These are phyloP conservation scores for Phalacrocorax pelagicus DNA, from an alignment of 2,113 vertebrate genomes.

Conservation along the genomic window DNA sequence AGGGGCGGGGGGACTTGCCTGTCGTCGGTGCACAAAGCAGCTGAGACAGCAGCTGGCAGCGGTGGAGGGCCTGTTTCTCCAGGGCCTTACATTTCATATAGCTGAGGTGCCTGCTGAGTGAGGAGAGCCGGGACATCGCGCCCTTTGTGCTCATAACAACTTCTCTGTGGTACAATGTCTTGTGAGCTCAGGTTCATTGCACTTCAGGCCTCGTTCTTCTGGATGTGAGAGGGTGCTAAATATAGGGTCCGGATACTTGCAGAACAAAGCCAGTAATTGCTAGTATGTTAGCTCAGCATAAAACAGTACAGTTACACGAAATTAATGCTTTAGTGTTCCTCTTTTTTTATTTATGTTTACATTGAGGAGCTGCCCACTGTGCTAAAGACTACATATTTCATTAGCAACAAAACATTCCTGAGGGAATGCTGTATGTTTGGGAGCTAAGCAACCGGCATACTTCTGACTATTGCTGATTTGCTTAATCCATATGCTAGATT, in stretches of 20 bases:
- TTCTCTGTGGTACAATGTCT: background rate
- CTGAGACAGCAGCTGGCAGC: background rate
- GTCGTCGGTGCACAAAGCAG: background rate
- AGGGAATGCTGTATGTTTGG: background rate
- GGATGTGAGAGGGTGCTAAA: background rate
- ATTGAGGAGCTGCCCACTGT: background rate
- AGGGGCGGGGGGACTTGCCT: background rate
- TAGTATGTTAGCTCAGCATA: background rate
- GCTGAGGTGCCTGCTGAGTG: background rate
- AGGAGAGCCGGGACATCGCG: background rate
- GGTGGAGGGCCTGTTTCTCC: background rate
- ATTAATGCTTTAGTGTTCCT: background rate
- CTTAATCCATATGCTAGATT: background rate
- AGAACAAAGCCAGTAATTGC: background rate
- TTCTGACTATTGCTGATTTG: background rate
- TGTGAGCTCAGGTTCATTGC: rapidly evolving
- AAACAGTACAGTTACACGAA: background rate
- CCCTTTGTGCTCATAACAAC: background rate
- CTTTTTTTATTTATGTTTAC: background rate
- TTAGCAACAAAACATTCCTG: background rate
- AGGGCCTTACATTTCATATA: rapidly evolving
- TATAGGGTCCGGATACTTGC: background rate
- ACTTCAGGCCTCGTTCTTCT: background rate
- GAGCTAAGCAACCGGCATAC: background rate
- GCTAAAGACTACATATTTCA: background rate